A percentile compares a stretch with the other conserved stretches of the same genome.
These are phyloP conservation scores for Lates japonicus DNA, from an alignment of 2,797 vertebrate genomes.

Conservation along the genomic window DNA sequence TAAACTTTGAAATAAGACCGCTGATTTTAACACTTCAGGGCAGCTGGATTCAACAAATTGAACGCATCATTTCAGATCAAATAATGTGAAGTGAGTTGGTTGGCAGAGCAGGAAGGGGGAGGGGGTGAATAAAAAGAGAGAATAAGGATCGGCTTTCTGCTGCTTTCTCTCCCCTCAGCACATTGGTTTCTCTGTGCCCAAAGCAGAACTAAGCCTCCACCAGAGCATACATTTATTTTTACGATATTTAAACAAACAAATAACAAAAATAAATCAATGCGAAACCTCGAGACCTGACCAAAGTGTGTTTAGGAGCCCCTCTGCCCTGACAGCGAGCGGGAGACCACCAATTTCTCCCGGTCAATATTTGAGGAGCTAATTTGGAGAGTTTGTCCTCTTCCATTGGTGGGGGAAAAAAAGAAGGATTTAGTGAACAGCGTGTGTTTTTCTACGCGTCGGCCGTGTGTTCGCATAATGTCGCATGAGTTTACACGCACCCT, in stretches of 20 bases:
- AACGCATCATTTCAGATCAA: slow-evolving; percentile 51
- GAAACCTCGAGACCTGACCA: slow-evolving; percentile 80
- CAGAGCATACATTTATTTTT: slow-evolving; percentile 86
- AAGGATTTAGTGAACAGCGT: slow-evolving; percentile 62
- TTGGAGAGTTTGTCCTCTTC: slow-evolving; percentile 84
- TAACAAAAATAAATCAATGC: slow-evolving; percentile 88
- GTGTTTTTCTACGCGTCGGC: slow-evolving; percentile 61
- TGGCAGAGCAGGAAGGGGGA: slow-evolving; percentile 17
- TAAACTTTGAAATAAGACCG: slow-evolving; percentile 5
- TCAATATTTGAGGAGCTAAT: slow-evolving; percentile 90
- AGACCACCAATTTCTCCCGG: slow-evolving; percentile 85
- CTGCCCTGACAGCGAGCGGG: slow-evolving; percentile 75
- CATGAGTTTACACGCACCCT: slow-evolving; percentile 57
- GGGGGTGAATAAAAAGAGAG: slow-evolving; percentile 47
- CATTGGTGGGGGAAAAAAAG: slow-evolving; percentile 28
- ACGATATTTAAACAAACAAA: slow-evolving; percentile 88
- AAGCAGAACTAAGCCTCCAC: slow-evolving; percentile 81
- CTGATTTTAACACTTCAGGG: slow-evolving; percentile 10
- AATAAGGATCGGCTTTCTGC: slow-evolving; percentile 73
- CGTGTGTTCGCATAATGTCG: slow-evolving; percentile 68
- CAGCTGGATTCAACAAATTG: slow-evolving; percentile 54
- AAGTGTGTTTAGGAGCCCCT: slow-evolving; percentile 84
- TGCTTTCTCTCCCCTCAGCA: slow-evolving; percentile 67
- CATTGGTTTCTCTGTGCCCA: slow-evolving; percentile 86
- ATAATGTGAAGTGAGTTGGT: slow-evolving; percentile 52